Base-by-base conservation (phyloP, 2,113 vertebrate species). In the Sander vitreus region DNA sequence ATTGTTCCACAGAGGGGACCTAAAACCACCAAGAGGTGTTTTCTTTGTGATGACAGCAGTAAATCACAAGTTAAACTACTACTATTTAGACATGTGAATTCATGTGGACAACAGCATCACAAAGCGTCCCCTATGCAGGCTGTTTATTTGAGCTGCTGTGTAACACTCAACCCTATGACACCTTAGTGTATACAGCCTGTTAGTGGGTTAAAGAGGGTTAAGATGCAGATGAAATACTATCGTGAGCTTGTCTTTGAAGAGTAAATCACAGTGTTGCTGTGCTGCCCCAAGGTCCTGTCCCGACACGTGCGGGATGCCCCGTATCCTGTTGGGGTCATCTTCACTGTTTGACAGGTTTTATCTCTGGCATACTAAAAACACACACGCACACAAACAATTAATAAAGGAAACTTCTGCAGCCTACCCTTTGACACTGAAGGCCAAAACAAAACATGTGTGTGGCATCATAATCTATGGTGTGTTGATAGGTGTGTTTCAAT, bases 301-400 rank as follows among this genome's bases (percentile, higher is more conserved):
- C 60, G 91, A 90, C 93, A 93, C 93, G 93, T 87, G 90, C 90
- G 39, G 63, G 86, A 84, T 88, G 90, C 90, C 93, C 90, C 71
- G 25, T 68, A 91, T 90, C 91, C 92, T 92, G 93, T 57, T 63
- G 78, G 66, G 83, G 88, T 94, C 93, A 91, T 77, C 89, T 88
- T 78, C 80, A 87, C 88, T 91, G 94, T 95, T 91, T 95, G 95
- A 96, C 93, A 93, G 82, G 86, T 90, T 92, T 93, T 92, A 94
- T 94, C 91, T 90, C 16, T 39, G 83, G 9, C 77, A 55, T 55
- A 78, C 86, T 62, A 64, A 79, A 62, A 50, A 85, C 79, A 85
- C 75, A 71, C 73, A 69, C 83, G 78, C 82, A 30, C 47, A 25
- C 18, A 78, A 55, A 80, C 87, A 83, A 91, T 89, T 91, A 87